Conservation (phyloP, 2,888 invertebrate species). For the Periphyllus acericola region DNA sequence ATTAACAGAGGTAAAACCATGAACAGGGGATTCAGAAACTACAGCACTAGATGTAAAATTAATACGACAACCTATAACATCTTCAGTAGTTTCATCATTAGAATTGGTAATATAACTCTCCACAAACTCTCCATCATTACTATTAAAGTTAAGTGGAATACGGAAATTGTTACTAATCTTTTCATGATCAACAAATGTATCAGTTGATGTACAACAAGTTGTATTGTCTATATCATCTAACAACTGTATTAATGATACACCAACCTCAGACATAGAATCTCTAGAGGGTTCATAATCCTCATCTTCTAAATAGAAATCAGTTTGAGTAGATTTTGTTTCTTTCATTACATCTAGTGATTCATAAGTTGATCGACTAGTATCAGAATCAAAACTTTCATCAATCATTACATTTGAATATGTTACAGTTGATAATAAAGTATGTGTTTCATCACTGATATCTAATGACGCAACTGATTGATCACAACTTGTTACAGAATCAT, state of each 20-base stretch:
- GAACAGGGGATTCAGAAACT: neutral
- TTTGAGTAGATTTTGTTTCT: slow-evolving; percentile 12
- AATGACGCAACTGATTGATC: slow-evolving; percentile 1
- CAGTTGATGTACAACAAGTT: neutral
- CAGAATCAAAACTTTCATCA: neutral
- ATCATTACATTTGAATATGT: neutral
- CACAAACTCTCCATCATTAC: neutral
- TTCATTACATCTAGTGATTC: neutral
- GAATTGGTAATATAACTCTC: neutral
- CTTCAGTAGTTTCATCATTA: neutral
- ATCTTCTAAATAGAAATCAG: neutral
- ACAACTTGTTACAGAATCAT: neutral
- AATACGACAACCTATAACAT: neutral
- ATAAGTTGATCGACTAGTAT: neutral
- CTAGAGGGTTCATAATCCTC: neutral
- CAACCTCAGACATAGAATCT: neutral
- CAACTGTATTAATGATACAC: neutral
- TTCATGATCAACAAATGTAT: neutral
- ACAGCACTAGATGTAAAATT: neutral
- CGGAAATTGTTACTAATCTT: neutral
- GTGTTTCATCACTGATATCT: neutral
- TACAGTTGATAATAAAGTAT: neutral
- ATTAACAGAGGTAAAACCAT: neutral
- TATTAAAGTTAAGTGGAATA: neutral
- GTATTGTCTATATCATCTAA: neutral